phyloP scores from a whole-genome alignment of 1,140 invertebrate species.

The Drosophila subpulchrella region DNA sequence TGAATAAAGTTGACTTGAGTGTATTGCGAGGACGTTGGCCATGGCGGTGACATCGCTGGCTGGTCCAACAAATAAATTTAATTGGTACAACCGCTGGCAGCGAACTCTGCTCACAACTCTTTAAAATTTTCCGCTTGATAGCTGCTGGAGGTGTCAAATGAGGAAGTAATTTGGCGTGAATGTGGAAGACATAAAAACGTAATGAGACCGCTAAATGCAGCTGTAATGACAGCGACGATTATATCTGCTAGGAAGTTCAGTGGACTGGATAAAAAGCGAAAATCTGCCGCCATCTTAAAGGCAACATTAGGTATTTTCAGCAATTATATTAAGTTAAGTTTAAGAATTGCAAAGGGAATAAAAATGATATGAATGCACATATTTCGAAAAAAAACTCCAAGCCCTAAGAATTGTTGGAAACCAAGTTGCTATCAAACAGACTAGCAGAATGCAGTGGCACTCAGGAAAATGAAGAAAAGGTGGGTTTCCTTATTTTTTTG shows the following conservation, averaged over 20 bases:
- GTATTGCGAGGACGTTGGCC: conserved; percentile 47
- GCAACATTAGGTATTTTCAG: background rate
- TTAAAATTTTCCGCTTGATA: conserved; percentile 41
- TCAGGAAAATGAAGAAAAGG: conserved; percentile 1
- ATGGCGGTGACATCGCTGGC: conserved; percentile 52
- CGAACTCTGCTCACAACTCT: conserved; percentile 12
- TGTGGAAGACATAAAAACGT: conserved; percentile 17
- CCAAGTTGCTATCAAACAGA: background rate
- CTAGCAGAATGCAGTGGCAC: conserved; percentile 3
- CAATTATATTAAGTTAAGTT: background rate
- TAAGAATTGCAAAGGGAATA: background rate
- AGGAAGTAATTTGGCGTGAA: conserved; percentile 31
- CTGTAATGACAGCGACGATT: conserved; percentile 22
- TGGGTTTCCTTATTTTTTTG: conserved; percentile 6
- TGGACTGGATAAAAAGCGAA: conserved; percentile 3
- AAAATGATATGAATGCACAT: background rate
- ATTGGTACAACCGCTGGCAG: conserved; percentile 59
- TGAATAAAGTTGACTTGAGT: conserved; percentile 73
- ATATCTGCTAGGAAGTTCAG: conserved; percentile 25
- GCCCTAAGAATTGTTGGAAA: background rate
- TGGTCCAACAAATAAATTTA: conserved; percentile 68
- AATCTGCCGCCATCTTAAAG: background rate
- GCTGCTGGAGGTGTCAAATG: conserved; percentile 24
- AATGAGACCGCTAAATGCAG: conserved; percentile 38
- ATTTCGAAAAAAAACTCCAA: background rate